Evolutionary conservation across 1,140 invertebrate species (phyloP), one percentile per base, ranked within the genome.

Genomic region (Drosophila pectinifera): DNA sequence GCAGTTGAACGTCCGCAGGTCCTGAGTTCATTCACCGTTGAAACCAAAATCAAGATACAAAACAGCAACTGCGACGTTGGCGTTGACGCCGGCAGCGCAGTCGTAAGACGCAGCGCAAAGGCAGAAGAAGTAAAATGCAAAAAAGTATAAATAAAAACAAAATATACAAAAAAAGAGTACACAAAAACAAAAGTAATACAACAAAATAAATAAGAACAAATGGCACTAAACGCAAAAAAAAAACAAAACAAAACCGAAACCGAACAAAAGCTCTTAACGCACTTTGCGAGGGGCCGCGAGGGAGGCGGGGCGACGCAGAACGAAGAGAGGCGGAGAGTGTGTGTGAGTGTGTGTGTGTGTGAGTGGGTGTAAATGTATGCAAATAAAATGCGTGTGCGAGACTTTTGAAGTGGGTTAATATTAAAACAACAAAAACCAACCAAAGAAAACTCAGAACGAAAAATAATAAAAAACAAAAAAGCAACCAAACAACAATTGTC

Each of bases 21-120:
- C 84, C 84, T 89, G 85, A 89, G 84, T 89, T 89, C 84, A 80
- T 89, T 89, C 84, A 89, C 84, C 84, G 80, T 84, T 89, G 84
- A 88, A 88, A 88, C 84, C 84, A 89, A 89, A 89, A 89, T 89
- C 85, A 84, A 88, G 84, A 88, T 84, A 88, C 80, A 82, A 78
- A 80, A 83, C 63, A 46, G 39, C 69, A 78, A 65, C 77, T 49
- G 64, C 69, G 63, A 67, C 74, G 56, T 11, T 39, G 24, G 18
- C 38, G 34, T 24, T 14, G 26, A 26, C 54, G 48, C 11, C 16
- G 68, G 56, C 77, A 74, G 77, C 68, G 69, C 68, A 43, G 42
- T 59, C 62, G 73, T 77, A 77, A 76, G 74, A 77, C 63, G 59
- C 57, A 43, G 59, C 20, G 67, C 67, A 59, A 46, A 73, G 63